phyloP scores from a whole-genome alignment of 2,797 vertebrate genomes.

The Podarcis lilfordi region DNA sequence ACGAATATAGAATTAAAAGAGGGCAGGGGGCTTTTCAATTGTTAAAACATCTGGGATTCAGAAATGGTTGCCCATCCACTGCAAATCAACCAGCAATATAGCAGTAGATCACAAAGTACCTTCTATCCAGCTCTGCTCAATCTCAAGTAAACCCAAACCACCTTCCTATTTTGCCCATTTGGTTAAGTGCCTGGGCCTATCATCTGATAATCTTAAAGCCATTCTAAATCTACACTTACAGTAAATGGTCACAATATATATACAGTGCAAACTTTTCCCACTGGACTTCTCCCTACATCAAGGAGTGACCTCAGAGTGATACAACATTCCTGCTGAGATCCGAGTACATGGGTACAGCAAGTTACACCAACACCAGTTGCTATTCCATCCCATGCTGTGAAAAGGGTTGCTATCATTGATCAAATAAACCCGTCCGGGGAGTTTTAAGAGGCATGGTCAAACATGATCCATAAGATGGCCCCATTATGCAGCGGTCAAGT shows the following conservation, averaged over 20 bases:
- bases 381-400: background rate
- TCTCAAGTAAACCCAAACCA: background rate
- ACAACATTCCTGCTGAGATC: background rate
- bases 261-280: background rate
- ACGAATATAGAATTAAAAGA: background rate
- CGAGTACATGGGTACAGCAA: background rate
- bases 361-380: background rate
- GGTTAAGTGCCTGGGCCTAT: background rate
- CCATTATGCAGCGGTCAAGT: no score
- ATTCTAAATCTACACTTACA: background rate
- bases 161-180: background rate
- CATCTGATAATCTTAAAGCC: background rate
- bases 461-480: no score
- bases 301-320: background rate
- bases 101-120: background rate
- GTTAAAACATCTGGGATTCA: background rate
- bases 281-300: background rate
- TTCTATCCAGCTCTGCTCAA: background rate
- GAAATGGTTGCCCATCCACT: background rate
- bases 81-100: background rate
- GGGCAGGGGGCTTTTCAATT: background rate
- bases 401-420: background rate
- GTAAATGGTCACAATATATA: background rate
- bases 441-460: background rate
- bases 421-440: background rate